Evolutionary conservation across 2,113 vertebrate genomes (phyloP), one percentile per base, ranked within the genome.

Genomic region (Ammodramus savannarum): DNA sequence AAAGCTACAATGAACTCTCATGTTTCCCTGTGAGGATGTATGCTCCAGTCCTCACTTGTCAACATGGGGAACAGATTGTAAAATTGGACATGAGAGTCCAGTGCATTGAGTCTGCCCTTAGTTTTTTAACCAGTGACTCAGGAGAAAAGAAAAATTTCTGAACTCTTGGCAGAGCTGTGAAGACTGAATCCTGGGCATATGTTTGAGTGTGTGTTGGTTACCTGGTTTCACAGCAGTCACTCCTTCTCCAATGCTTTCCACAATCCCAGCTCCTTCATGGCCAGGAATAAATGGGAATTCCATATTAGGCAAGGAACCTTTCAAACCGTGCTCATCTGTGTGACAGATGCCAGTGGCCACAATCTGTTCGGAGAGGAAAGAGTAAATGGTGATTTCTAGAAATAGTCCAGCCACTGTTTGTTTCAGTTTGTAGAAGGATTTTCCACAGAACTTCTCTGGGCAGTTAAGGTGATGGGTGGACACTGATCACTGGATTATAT

Each of bases 41-140:
- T 39, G 44, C 21, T n/a, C 4, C 29, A 5, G 13, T 10, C 13
- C 34, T 13, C 9, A 20, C 8, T n/a, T 1, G 1, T n/a, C 21
- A 20, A n/a, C 13, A 32, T 26, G 22, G 25, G 43, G 73, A 38
- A 11, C 26, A 48, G 16, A 32, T 3, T 32, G 21, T 13, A 18
- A 26, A 26, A 20, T 8, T 55, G 34, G 34, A 15, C 43, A 15
- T 11, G 16, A 39, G 16, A 16, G 10, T 26, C 21, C 44, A 62
- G 13, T 49, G 29, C 34, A 62, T 26, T 49, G 34, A 51, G 16
- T 39, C 13, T 39, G 29, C 44, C 16, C 10, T 20, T 18, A 26
- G 7, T 4, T 51, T 51, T 76, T 62, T 25, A n/a, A 39, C 13
- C 29, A 20, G 34, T 62, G 74, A 39, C 21, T 61, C 21, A 16